Evolutionary conservation across 2,797 vertebrate genomes (phyloP), one percentile per base, ranked within the genome.

Genomic region (Takifugu rubripes): DNA sequence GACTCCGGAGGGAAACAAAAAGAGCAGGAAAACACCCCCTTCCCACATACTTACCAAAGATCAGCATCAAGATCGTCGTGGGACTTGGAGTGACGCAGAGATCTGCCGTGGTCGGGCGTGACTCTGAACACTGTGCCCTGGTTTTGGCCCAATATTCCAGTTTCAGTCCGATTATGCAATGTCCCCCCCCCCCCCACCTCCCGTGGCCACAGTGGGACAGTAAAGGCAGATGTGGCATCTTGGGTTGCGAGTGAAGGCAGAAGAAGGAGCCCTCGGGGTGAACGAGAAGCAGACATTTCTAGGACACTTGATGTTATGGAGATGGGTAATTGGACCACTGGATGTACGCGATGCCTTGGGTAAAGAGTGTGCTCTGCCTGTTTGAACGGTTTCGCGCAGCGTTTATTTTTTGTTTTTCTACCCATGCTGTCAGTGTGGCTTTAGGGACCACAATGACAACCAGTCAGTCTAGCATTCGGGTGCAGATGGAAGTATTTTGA

Each of bases 271-370:
- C 81, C 76, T 66, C 48, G 21, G 74, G 80, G 57, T 62, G 52
- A 61, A 43, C 6, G 51, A 70, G 55, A 24, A 61, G 66, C 48
- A 70, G 77, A 77, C 84, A 79, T 79, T 86, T 86, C 79, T 86
- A 75, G 86, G 79, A 76, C 83, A 79, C 69, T 82, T 83, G 69
- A 84, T 67, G 71, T 65, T 74, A 67, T 62, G 56, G 68, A 70
- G 78, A 82, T 60, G 57, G 69, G 72, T 85, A 86, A 88, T 84
- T 88, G 82, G 79, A 71, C 68, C 60, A 54, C 67, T 70, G 75
- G 64, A 83, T 73, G 55, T 64, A 65, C 45, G 62, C 44, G 60
- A 73, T 56, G 79, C 66, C 72, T 47, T 44, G 53, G 72, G 63
- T 72, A 53, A 55, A 58, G 29, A 64, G 59, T 52, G 62, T 74